Conservation (phyloP, 2,797 vertebrate species). For the Tapirus indicus region DNA sequence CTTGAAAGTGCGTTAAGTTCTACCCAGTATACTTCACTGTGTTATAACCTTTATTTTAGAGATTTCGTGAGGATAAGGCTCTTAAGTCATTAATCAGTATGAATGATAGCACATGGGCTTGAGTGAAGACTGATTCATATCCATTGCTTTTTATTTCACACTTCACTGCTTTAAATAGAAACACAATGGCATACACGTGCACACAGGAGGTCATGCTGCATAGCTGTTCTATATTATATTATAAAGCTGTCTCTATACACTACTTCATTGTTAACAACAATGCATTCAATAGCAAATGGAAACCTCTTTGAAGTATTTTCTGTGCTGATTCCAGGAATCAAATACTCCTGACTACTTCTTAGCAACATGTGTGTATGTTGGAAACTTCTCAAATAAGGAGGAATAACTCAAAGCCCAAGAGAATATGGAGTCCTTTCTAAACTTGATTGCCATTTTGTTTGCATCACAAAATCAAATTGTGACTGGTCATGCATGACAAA, state of each 20-base stretch:
- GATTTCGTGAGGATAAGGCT: not conserved
- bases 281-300: not conserved
- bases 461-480: not conserved
- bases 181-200: not conserved
- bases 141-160: not conserved
- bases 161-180: not conserved
- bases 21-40: not conserved
- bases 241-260: not conserved
- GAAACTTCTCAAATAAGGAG: not conserved
- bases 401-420: not conserved
- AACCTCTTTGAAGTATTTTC: not conserved
- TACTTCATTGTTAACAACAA: not conserved
- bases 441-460: not conserved
- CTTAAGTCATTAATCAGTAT: not conserved
- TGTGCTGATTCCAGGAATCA: not conserved
- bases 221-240: not conserved
- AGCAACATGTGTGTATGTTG: not conserved
- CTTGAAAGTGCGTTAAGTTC: not conserved
- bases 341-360: not conserved
- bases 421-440: not conserved
- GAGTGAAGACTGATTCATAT: not conserved
- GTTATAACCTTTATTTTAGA: not conserved
- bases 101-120: not conserved
- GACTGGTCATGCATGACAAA: not conserved
- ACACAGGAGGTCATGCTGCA: not conserved